A percentile compares a stretch with the other conserved stretches of the same genome.
Evolutionary conservation across 1,140 invertebrate genomes (phyloP).

Genomic region (Bemisia tabaci): DNA sequence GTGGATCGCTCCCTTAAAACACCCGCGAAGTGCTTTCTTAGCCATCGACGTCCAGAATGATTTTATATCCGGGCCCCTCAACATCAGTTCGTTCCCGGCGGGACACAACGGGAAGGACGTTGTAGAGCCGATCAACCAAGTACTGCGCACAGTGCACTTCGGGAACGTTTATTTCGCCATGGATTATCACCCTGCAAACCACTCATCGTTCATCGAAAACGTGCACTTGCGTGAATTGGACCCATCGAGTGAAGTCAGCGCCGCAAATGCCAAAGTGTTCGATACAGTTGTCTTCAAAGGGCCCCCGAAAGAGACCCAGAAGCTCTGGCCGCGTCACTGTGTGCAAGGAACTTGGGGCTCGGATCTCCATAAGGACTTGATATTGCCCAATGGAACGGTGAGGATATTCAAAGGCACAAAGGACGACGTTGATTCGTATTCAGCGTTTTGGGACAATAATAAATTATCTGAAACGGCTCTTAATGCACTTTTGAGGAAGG

Average conservation of each 20-base stretch:
- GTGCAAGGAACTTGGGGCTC: slow-evolving; percentile 91
- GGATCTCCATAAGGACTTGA: slow-evolving; percentile 80
- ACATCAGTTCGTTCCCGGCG: slow-evolving; percentile 83
- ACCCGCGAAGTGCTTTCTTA: slow-evolving; percentile 78
- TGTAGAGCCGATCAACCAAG: slow-evolving; percentile 78
- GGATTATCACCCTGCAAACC: slow-evolving; percentile 94
- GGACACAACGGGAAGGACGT: slow-evolving; percentile 78
- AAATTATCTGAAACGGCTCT: slow-evolving; percentile 76
- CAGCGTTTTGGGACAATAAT: slow-evolving; percentile 95
- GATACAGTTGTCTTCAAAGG: slow-evolving; percentile 85
- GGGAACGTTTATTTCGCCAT: slow-evolving; percentile 88
- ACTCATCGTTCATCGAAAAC: slow-evolving; percentile 94
- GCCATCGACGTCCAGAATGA: slow-evolving; percentile 98
- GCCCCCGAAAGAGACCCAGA: slow-evolving; percentile 66
- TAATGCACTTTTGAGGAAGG: slow-evolving; percentile 58
- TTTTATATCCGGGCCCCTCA: slow-evolving; percentile 87
- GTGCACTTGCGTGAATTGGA: slow-evolving; percentile 52
- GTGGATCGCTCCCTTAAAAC: slow-evolving; percentile 73
- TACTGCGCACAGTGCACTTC: slow-evolving; percentile 73
- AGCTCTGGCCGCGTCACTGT: slow-evolving; percentile 89
- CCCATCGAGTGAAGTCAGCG: slow-evolving; percentile 31
- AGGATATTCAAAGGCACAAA: slow-evolving; percentile 90
- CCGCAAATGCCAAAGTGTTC: slow-evolving; percentile 63
- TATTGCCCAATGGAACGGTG: slow-evolving; percentile 59
- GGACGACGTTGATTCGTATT: slow-evolving; percentile 91